Evolutionary conservation across 2,888 invertebrate genomes (phyloP).

Genomic region (Liopterus haemorrhoidalis): DNA sequence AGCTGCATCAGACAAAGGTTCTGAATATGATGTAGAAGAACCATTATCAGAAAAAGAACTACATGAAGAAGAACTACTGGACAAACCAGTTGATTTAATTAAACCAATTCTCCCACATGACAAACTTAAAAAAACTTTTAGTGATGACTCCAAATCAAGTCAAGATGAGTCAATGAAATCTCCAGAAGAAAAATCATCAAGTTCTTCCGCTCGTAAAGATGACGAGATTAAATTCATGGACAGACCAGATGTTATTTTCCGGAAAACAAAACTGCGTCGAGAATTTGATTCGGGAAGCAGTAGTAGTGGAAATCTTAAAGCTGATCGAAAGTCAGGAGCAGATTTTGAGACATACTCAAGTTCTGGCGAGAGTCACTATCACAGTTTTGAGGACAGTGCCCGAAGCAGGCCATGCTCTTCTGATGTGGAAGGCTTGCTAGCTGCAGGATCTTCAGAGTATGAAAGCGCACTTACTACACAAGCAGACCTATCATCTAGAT

Average conservation of each 20-base stretch:
- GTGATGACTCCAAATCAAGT: slow-evolving; percentile 48
- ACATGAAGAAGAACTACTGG: slow-evolving; percentile 24
- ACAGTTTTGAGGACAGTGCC: slow-evolving; percentile 73
- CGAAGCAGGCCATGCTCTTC: slow-evolving; percentile 78
- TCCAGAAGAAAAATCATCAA: slow-evolving; percentile 51
- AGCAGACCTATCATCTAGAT: slow-evolving; percentile 65
- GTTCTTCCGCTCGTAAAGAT: slow-evolving; percentile 42
- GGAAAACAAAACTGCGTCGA: slow-evolving; percentile 39
- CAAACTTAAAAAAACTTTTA: slow-evolving; percentile 43
- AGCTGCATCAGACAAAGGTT: slow-evolving; percentile 30
- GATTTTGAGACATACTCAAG: slow-evolving; percentile 79
- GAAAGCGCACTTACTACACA: slow-evolving; percentile 79
- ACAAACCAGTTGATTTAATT: slow-evolving; percentile 22
- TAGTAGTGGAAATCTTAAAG: slow-evolving; percentile 42
- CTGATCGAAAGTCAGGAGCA: slow-evolving; percentile 67
- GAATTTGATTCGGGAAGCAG: slow-evolving; percentile 44
- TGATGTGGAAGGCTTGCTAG: slow-evolving; percentile 74
- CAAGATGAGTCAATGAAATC: slow-evolving; percentile 45
- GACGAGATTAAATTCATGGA: slow-evolving; percentile 40
- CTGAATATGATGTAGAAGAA: slow-evolving; percentile 29
- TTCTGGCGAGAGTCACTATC: slow-evolving; percentile 84
- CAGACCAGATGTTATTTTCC: slow-evolving; percentile 40
- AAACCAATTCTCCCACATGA: slow-evolving; percentile 32
- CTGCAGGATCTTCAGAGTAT: slow-evolving; percentile 77
- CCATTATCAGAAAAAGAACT: slow-evolving; percentile 27